A percentile compares a stretch with the other conserved stretches of the same genome.
Conservation (phyloP, 2,888 invertebrate species). For the Allygus modestus region DNA sequence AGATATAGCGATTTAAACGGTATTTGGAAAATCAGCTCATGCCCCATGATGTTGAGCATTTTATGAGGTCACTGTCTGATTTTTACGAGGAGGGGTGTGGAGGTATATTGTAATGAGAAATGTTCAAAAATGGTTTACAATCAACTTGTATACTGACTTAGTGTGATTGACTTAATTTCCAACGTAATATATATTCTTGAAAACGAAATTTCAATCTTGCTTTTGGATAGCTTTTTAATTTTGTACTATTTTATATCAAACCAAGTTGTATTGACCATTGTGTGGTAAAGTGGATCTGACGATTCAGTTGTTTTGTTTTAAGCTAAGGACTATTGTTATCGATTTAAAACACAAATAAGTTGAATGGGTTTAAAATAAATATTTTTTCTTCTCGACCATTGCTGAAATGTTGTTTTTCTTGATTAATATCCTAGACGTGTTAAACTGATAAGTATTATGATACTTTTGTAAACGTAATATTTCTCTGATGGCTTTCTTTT, state of each 20-base stretch:
- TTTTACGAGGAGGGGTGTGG: not conserved
- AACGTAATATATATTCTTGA: no score
- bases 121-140: not conserved
- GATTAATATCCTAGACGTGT: not conserved
- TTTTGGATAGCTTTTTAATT: not conserved
- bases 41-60: not conserved
- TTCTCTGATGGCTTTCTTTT: no score
- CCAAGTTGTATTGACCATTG: not conserved
- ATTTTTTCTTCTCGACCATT: slow-evolving; percentile 31
- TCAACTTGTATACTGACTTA: not conserved
- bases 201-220: no score
- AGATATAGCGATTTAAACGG: no score
- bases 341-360: slow-evolving; percentile 5
- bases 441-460: no score
- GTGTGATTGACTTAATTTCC: not conserved
- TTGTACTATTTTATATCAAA: not conserved
- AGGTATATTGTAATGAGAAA: not conserved
- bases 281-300: slow-evolving; percentile 5
- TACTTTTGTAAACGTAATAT: no score
- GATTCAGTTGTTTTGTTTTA: slow-evolving; percentile 34
- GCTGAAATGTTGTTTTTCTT: slow-evolving; percentile 7
- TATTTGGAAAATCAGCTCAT: not conserved
- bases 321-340: slow-evolving; percentile 22
- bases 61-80: not conserved
- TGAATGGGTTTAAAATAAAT: slow-evolving; percentile 23